Evolutionary conservation across 2,888 invertebrate genomes (phyloP).

Genomic region (Drosophila nr. fundita): DNA sequence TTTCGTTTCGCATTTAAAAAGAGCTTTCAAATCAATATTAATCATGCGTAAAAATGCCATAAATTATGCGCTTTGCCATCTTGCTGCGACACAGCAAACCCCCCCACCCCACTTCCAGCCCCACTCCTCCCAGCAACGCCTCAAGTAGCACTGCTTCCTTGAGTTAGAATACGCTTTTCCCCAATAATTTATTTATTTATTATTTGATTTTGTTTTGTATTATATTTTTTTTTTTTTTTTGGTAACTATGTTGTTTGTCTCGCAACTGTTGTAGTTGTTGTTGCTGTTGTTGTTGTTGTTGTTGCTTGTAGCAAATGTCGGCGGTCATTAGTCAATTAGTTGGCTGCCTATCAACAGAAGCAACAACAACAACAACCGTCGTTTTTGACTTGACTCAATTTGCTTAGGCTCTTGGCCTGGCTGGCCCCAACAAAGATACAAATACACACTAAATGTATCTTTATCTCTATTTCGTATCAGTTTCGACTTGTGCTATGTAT

Average conservation of each 20-base stretch:
- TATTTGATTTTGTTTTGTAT: conserved; percentile 1
- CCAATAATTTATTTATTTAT: neutral
- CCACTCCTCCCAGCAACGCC: neutral
- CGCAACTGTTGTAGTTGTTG: conserved; percentile 9
- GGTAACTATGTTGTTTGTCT: conserved; percentile 38
- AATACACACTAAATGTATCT: conserved; percentile 32
- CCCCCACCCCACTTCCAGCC: neutral
- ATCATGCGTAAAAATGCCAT: conserved; percentile 79
- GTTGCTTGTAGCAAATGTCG: conserved; percentile 67
- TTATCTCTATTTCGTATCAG: conserved; percentile 16
- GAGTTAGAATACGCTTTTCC: conserved; percentile 21
- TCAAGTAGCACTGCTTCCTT: neutral
- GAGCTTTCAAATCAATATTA: conserved; percentile 82
- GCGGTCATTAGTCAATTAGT: conserved; percentile 75
- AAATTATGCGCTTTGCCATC: conserved; percentile 61
- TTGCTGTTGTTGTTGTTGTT: conserved; percentile 36
- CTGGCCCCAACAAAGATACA: conserved; percentile 8
- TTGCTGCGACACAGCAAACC: conserved; percentile 5
- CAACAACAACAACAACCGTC: neutral
- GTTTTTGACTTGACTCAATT: conserved; percentile 52
- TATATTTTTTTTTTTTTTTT: conserved; percentile 20
- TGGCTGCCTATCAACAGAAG: conserved; percentile 55
- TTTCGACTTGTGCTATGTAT: conserved; percentile 9
- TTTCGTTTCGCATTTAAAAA: conserved; percentile 43
- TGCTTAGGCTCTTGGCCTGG: conserved; percentile 32